These are phyloP conservation scores for Pionites leucogaster DNA, from an alignment of 2,113 vertebrate species.

Conservation along the genomic window DNA sequence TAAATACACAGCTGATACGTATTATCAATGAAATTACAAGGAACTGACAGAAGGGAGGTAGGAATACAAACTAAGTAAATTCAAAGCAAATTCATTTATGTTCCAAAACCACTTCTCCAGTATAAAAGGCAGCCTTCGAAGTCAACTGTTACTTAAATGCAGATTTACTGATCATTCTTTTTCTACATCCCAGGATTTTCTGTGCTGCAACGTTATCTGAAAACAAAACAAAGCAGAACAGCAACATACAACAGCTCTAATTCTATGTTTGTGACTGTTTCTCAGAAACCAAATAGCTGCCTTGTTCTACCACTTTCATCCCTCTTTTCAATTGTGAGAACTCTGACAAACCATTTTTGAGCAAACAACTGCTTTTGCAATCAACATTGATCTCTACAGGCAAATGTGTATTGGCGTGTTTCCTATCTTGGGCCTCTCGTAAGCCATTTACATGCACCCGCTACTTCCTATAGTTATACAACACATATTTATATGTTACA, in stretches of 20 bases:
- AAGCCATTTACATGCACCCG: background rate
- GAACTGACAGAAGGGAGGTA: background rate
- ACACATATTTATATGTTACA: background rate
- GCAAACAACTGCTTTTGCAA: background rate
- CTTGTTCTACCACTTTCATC: background rate
- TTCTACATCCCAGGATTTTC: background rate
- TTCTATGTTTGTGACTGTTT: background rate
- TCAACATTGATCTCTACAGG: background rate
- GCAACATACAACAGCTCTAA: slow-evolving; percentile 1
- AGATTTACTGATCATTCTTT: background rate
- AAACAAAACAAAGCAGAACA: slow-evolving; percentile 17
- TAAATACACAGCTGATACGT: background rate
- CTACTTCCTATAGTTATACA: background rate
- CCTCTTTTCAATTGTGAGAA: background rate
- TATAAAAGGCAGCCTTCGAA: background rate
- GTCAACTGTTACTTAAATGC: background rate
- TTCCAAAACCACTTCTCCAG: background rate
- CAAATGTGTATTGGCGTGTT: background rate
- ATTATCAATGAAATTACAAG: background rate
- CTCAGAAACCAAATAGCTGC: background rate
- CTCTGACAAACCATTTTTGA: background rate
- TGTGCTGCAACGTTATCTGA: background rate
- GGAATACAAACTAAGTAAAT: background rate
- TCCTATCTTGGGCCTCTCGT: background rate
- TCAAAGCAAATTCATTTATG: background rate